Evolutionary conservation across 2,797 vertebrate species (phyloP).

Genomic region (Smutsia temminckii): DNA sequence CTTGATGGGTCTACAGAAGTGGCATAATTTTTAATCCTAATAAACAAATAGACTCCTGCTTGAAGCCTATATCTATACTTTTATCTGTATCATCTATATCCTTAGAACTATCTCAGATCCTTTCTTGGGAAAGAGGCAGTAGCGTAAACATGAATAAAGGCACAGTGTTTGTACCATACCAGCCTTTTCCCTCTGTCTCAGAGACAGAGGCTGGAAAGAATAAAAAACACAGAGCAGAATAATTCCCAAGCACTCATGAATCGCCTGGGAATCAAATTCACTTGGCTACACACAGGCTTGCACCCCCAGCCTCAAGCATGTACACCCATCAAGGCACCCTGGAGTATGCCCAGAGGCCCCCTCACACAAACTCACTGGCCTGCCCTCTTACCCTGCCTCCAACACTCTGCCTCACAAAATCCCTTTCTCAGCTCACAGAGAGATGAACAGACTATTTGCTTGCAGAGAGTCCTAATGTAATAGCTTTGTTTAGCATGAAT

Average conservation of each 20-base stretch:
- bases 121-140: not conserved
- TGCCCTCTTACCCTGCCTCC: fast-evolving
- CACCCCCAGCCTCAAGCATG: not conserved
- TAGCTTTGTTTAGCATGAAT: not conserved
- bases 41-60: not conserved
- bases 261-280: not conserved
- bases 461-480: too few species aligned
- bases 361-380: fast-evolving
- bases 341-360: fast-evolving
- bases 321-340: fast-evolving
- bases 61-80: not conserved
- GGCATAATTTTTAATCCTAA: not conserved
- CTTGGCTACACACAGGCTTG: too few species aligned
- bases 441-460: not conserved
- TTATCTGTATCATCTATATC: not conserved
- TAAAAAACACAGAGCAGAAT: not conserved
- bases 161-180: not conserved
- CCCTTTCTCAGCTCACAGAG: not conserved
- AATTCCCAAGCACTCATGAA: not conserved
- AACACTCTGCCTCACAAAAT: not conserved
- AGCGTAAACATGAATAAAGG: not conserved
- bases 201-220: not conserved
- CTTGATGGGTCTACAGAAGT: not conserved
- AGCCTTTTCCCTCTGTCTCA: not conserved
- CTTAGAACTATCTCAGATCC: not conserved